Evolutionary conservation across 2,797 vertebrate species (phyloP), one percentile per base, ranked within the genome.

Genomic region (Philypnodon macrostomus): DNA sequence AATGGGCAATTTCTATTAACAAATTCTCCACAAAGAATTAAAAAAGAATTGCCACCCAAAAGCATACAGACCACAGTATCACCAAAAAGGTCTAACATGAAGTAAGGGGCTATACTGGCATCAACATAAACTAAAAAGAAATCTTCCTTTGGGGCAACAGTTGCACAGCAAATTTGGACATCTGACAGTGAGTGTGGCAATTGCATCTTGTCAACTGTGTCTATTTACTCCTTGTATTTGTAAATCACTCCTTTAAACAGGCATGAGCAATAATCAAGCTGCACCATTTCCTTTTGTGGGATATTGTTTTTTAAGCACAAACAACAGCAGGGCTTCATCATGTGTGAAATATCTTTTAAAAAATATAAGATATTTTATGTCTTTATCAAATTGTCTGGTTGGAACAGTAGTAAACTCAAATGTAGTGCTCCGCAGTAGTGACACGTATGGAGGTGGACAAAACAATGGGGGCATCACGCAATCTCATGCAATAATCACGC

Each of bases 271-370:
- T 58, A 69, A 38, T 70, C 79, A 77, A 83, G 75, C 82, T 80
- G 45, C 24, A 52, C 61, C 73, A 75, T 70, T 70, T 72, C 74
- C 70, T 35, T 41, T 54, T 56, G 52, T 16, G 47, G 46, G 53
- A 60, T 52, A 56, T 47, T 76, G 74, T 80, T 80, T 78, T 51
- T 70, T 75, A 73, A 85, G 73, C 69, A 74, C 73, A 85, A 85
- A 83, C 67, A 85, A 81, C 80, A 83, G 80, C 77, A 67, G 77
- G 80, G 13, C 32, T 42, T 9, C 11, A 29, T 29, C 13, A 5
- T 36, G 42, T n/a, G n/a, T n/a, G n/a, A n/a, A n/a, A n/a, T n/a
- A n/a, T n/a, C n/a, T n/a, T n/a, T n/a, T n/a, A n/a, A n/a, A n/a
- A n/a, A n/a, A n/a, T n/a, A n/a, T n/a, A n/a, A n/a, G n/a, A n/a